phyloP scores from a whole-genome alignment of 2,113 vertebrate genomes.

The Thryonomys swinderianus region DNA sequence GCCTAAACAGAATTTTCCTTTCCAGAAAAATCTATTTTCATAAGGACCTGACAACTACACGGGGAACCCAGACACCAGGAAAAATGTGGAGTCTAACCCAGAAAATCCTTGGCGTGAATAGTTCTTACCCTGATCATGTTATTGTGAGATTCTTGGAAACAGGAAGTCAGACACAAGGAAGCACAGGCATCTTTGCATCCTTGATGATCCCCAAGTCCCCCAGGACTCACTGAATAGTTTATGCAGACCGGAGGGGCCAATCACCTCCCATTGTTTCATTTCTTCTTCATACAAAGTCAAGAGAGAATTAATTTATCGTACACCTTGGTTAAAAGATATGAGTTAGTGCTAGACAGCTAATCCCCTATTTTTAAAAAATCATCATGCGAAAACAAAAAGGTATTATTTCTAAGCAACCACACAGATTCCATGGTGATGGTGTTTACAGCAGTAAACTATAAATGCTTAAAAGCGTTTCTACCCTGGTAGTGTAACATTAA shows the following conservation, averaged over 20 bases:
- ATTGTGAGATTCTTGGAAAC: background rate
- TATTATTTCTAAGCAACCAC: background rate
- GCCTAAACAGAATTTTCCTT: background rate
- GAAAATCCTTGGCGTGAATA: fast-evolving
- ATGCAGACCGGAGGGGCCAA: background rate
- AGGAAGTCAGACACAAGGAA: background rate
- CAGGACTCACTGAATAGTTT: fast-evolving
- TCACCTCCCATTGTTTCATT: background rate
- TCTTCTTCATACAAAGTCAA: background rate
- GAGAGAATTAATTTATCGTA: background rate
- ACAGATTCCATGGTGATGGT: fast-evolving
- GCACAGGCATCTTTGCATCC: fast-evolving
- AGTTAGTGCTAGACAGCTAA: background rate
- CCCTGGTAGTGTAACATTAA: background rate
- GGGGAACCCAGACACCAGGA: background rate
- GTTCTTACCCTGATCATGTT: background rate
- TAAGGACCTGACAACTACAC: fast-evolving
- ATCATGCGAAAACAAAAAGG: background rate
- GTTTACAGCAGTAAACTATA: background rate
- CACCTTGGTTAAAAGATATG: background rate
- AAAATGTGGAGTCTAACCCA: background rate
- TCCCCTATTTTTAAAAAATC: background rate
- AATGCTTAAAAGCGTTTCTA: background rate
- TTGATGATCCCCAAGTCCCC: fast-evolving
- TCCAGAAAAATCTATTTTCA: background rate